A percentile compares a stretch with the other conserved stretches of the same genome.
These are phyloP conservation scores for Eupithecia centaureata DNA, from an alignment of 2,888 invertebrate species.

Conservation along the genomic window DNA sequence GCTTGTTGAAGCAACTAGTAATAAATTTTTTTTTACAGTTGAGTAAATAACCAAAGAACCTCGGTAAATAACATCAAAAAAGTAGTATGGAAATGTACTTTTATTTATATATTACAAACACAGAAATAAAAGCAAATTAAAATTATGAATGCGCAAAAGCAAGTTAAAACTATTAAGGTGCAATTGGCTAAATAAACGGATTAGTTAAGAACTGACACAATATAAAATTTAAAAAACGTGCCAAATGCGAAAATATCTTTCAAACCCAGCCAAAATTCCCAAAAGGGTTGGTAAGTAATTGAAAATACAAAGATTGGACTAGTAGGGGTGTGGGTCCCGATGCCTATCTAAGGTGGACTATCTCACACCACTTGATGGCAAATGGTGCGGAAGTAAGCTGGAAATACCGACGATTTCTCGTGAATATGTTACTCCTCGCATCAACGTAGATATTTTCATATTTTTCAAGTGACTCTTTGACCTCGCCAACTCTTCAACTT, in stretches of 20 bases:
- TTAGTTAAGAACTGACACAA: no score
- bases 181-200: no score
- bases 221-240: conserved; percentile 20
- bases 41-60: no score
- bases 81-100: no score
- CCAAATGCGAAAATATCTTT: conserved; percentile 25
- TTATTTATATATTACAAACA: no score
- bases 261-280: conserved; percentile 41
- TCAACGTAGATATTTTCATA: conserved; percentile 49
- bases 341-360: conserved; percentile 79
- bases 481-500: not conserved
- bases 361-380: conserved; percentile 78
- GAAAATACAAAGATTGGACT: conserved; percentile 69
- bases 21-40: no score
- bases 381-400: conserved; percentile 77
- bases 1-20: not conserved
- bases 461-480: conserved; percentile 17
- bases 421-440: conserved; percentile 64
- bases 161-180: no score
- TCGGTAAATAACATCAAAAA: no score
- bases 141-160: no score
- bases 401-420: conserved; percentile 69
- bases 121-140: no score
- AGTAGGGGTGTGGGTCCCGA: conserved; percentile 55
- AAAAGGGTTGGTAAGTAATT: conserved; percentile 63